Conservation (phyloP, 2,113 vertebrate genomes). For the Halcyon senegalensis region DNA sequence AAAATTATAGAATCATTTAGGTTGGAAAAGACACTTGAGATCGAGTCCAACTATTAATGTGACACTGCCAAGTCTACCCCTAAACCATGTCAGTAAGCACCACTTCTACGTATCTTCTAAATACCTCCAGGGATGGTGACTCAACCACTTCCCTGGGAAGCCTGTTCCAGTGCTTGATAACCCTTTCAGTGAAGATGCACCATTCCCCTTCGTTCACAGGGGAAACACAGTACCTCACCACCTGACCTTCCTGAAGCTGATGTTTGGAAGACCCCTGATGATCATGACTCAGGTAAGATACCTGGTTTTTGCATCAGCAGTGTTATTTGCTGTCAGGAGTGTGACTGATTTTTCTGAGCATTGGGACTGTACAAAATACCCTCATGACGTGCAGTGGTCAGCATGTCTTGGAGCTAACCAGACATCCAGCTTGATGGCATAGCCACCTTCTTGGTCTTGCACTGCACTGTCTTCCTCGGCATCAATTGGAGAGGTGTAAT, state of each 20-base stretch:
- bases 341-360: not conserved
- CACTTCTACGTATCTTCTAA: not conserved
- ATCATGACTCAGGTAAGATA: not conserved
- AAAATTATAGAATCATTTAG: not conserved
- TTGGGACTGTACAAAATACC: not conserved
- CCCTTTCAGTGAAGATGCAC: not conserved
- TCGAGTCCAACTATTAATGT: not conserved
- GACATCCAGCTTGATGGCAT: not conserved
- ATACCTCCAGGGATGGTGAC: not conserved
- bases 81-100: not conserved
- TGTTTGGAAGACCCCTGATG: not conserved
- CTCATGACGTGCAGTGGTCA: fast-evolving
- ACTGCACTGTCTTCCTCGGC: not conserved
- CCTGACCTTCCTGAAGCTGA: not conserved
- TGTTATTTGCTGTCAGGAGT: not conserved
- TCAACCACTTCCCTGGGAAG: not conserved
- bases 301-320: not conserved
- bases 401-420: not conserved
- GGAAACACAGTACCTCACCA: not conserved
- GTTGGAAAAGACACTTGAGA: not conserved
- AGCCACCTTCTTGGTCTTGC: not conserved
- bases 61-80: not conserved
- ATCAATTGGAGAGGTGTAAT: not conserved
- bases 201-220: constrained; percentile 27
- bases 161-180: not conserved